phyloP scores from a whole-genome alignment of 2,888 invertebrate species.

The Dichetophora obliterata region DNA sequence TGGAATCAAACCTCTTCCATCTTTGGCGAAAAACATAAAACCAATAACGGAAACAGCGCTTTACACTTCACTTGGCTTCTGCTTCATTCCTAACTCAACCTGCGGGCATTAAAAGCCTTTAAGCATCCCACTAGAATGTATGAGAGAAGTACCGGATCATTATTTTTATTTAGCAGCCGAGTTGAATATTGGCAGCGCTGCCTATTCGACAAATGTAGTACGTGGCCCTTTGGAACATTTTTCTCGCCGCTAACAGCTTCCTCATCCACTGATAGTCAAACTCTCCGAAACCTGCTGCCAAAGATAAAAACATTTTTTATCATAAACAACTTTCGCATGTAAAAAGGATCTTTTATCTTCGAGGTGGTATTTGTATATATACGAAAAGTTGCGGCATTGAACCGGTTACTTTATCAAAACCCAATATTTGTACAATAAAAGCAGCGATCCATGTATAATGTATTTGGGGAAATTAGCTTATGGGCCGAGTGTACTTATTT shows the following conservation, averaged over 20 bases:
- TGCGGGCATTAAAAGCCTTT: slow-evolving; percentile 10
- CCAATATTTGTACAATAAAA: not conserved
- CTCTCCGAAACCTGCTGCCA: slow-evolving; percentile 61
- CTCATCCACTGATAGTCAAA: slow-evolving; percentile 60
- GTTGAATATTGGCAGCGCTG: slow-evolving; percentile 57
- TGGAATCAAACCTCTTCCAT: slow-evolving; percentile 56
- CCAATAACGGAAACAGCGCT: slow-evolving; percentile 69
- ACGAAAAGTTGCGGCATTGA: not conserved
- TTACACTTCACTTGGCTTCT: slow-evolving; percentile 66
- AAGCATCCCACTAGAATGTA: not conserved
- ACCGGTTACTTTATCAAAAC: slow-evolving; percentile 7
- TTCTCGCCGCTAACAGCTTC: slow-evolving; percentile 58
- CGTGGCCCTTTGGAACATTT: slow-evolving; percentile 52
- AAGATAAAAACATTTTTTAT: slow-evolving; percentile 65
- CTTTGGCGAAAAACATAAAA: slow-evolving; percentile 65
- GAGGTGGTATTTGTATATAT: not conserved
- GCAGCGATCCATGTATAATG: no score
- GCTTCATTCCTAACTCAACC: not conserved
- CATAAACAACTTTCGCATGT: slow-evolving; percentile 57
- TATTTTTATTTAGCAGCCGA: slow-evolving; percentile 67
- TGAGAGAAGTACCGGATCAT: slow-evolving; percentile 61
- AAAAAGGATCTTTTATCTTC: slow-evolving; percentile 46
- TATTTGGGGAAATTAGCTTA: no score
- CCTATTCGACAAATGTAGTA: slow-evolving; percentile 47
- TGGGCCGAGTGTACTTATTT: not conserved